Evolutionary conservation across 2,888 invertebrate species (phyloP), one percentile per base, ranked within the genome.

Genomic region (Drosophila subsilvestris): DNA sequence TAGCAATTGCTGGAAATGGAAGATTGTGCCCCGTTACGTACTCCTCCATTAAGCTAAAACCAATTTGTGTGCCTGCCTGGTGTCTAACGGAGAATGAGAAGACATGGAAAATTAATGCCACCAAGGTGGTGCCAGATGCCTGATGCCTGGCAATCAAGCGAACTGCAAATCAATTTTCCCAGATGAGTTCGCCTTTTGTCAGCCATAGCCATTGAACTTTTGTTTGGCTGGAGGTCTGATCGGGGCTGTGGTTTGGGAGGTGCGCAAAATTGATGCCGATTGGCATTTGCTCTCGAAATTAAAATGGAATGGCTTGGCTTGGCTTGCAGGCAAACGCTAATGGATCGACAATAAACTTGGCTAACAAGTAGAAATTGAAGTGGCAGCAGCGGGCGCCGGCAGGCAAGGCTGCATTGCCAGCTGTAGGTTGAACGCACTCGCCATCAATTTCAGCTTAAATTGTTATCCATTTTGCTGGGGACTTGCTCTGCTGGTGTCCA

Each of bases 301-400:
- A 71, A 71, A 75, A 68, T 57, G 44, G 53, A 42, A 49, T 68
- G 45, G 67, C n/a, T 17, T 29, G 22, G 22, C 22, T 22, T 29
- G 74, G 32, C 37, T n/a, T 7, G 37, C 37, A 37, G 32, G 37
- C 37, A 25, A 45, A 43, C 49, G 20, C 53, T 72, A 75, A 72
- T 75, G 54, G 69, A 47, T 66, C 73, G 59, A 73, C 76, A 76
- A 88, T 79, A 82, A 88, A 79, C 83, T 47, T 63, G 80, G 80
- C 88, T 50, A 79, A 75, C 80, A 62, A 81, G 88, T 79, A 82
- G 79, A 51, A 58, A 44, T 75, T 76, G 45, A 55, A 27, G 47
- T 44, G 44, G 62, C 65, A 77, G 57, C 56, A 45, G 29, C 29
- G 29, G 29, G 29, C 29, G 29, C 14, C 32, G 32, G 32, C 14